A percentile compares a stretch with the other conserved stretches of the same genome.
phyloP scores from a whole-genome alignment of 2,113 vertebrate genomes.

The Procavia capensis region DNA sequence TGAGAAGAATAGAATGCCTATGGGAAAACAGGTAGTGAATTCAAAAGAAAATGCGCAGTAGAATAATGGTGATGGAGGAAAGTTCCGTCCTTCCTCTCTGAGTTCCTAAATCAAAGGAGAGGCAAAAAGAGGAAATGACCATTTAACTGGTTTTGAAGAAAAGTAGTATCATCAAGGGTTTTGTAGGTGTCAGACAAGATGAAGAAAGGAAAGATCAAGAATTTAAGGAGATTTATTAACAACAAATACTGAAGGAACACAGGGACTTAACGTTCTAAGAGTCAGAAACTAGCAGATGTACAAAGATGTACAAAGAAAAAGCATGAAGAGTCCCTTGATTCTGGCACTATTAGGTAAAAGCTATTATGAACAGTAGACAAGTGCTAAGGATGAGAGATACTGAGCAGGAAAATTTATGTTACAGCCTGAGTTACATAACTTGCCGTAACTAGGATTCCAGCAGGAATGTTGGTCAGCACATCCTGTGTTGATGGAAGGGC shows the following conservation, averaged over 20 bases:
- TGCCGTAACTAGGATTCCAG: not conserved
- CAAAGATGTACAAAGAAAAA: not conserved
- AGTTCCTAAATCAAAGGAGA: not conserved
- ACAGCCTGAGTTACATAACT: not conserved
- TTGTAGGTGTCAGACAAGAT: not conserved
- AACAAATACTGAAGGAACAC: not conserved
- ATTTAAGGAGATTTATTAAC: not conserved
- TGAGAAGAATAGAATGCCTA: not conserved
- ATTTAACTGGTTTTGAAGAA: not conserved
- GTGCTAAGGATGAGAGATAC: not conserved
- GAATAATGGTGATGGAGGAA: not conserved
- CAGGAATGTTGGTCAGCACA: not conserved
- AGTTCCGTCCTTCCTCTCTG: not conserved
- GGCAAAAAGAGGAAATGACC: not conserved
- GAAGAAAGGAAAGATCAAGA: not conserved
- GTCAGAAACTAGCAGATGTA: not conserved
- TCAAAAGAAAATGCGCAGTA: not conserved
- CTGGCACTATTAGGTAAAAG: not conserved
- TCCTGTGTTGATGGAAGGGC: not conserved
- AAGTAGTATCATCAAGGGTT: not conserved
- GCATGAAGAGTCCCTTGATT: rapidly evolving
- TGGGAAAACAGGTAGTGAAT: not conserved
- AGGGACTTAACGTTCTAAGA: not conserved
- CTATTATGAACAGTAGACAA: not conserved
- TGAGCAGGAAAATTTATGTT: not conserved